A percentile compares a stretch with the other conserved stretches of the same genome.
Conservation (phyloP, 2,797 vertebrate genomes). For the Clarias platycephalus region DNA sequence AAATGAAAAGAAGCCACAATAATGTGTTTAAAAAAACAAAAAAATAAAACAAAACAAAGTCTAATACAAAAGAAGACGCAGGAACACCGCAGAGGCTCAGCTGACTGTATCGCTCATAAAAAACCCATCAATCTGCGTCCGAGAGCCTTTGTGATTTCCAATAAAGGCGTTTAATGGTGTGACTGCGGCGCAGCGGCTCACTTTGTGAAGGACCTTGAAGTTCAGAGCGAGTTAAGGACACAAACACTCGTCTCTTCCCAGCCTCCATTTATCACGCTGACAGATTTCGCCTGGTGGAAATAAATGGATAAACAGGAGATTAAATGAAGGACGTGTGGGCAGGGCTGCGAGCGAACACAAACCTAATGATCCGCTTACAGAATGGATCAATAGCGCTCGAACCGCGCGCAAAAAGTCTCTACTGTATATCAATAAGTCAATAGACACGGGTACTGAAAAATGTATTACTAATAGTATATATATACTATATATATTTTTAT, state of each 20-base stretch:
- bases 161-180: slow-evolving; percentile 39
- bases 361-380: not conserved
- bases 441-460: not conserved
- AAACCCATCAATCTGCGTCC: slow-evolving; percentile 35
- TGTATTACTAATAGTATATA: not conserved
- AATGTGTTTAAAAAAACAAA: not conserved
- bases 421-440: not conserved
- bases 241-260: slow-evolving; percentile 71
- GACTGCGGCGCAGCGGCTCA: slow-evolving; percentile 18
- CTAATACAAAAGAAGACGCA: not conserved
- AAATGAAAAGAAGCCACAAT: slow-evolving; percentile 15
- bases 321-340: slow-evolving; percentile 44
- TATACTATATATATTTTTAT: not conserved
- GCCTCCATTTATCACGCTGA: slow-evolving; percentile 75
- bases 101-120: slow-evolving; percentile 34
- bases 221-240: slow-evolving; percentile 67
- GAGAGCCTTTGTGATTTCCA: slow-evolving; percentile 35
- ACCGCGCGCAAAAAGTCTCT: not conserved
- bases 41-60: not conserved
- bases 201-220: slow-evolving; percentile 60
- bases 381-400: not conserved
- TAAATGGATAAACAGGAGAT: slow-evolving; percentile 74
- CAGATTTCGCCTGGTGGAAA: slow-evolving; percentile 71
- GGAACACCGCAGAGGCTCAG: not conserved
- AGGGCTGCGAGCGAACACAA: not conserved